Base-by-base conservation (phyloP, 2,888 invertebrate species). In the Molanna angustata region DNA sequence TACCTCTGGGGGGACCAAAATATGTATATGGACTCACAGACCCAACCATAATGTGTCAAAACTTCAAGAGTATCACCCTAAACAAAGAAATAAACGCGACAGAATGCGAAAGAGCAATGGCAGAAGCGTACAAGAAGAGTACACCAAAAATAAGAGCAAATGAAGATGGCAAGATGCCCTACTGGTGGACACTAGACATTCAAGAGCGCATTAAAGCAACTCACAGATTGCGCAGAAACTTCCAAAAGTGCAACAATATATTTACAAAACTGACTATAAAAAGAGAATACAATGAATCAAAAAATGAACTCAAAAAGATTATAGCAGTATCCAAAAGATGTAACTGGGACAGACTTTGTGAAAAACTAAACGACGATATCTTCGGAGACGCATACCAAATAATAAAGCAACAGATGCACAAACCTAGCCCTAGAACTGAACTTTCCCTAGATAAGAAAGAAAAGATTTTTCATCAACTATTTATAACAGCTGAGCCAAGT, bases 131-230 rank as follows among this genome's bases (percentile, higher is more conserved):
- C 13, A 35, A 13, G 13, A n/a, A 35, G 13, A 35, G 35, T 13
- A 35, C 35, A 35, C 35, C 35, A 13, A 35, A 13, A 13, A 35
- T 35, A 35, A 35, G 35, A 13, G 35, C 35, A 35, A 35, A 7
- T 13, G 4, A 7, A 35, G 35, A 35, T 11, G 13, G 4, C 35
- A 35, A 35, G n/a, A 35, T 35, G 35, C 35, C 35, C 4, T 13
- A 11, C 14, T 13, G 35, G 9, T 35, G 35, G 35, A 35, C 35
- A 4, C 35, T 35, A 13, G 35, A 35, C 7, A 13, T 35, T 11
- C 35, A 35, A 35, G 35, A 7, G 13, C 7, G 13, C 7, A 7
- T 35, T 6, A 13, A 7, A 35, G 4, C 7, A 35, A 35, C 35
- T 6, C 7, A 35, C 35, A 7, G 35, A 7, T 13, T 35, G 35